Percentiles rank a stretch among this genome's conserved stretches.
Conservation (phyloP, 1,140 invertebrate genomes). For the Zaprionus africanus region DNA sequence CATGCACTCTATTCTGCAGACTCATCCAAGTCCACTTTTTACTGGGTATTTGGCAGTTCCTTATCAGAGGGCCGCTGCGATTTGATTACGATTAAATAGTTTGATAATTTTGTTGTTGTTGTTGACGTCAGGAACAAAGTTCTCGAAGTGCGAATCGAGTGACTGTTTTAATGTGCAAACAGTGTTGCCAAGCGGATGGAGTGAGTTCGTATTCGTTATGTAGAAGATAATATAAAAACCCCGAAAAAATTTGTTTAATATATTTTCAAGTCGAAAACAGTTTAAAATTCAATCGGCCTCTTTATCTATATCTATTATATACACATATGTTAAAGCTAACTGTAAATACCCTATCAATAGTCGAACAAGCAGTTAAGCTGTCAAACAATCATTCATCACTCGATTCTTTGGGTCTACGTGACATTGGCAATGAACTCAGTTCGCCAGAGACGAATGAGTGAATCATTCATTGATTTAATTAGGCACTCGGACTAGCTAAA, state of each 20-base stretch:
- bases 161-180: not conserved
- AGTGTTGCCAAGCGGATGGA: not conserved
- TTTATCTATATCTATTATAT: not conserved
- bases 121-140: not conserved
- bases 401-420: constrained; percentile 38
- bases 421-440: constrained; percentile 45
- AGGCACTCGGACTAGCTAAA: constrained; percentile 28
- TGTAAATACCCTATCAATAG: constrained; percentile 1
- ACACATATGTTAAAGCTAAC: not conserved
- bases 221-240: not conserved
- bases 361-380: not conserved
- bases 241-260: not conserved
- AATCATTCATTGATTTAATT: constrained; percentile 26
- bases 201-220: too few relatives aligned
- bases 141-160: not conserved
- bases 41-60: constrained; percentile 1
- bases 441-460: constrained; percentile 1
- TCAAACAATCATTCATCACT: constrained; percentile 36
- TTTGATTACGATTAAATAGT: not conserved
- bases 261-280: not conserved
- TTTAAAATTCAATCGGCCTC: not conserved
- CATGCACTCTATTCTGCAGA: not conserved
- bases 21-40: not conserved
- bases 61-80: not conserved
- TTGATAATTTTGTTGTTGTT: not conserved